Evolutionary conservation across 1,140 invertebrate species (phyloP).

Genomic region (Paraescarpia echinospica): DNA sequence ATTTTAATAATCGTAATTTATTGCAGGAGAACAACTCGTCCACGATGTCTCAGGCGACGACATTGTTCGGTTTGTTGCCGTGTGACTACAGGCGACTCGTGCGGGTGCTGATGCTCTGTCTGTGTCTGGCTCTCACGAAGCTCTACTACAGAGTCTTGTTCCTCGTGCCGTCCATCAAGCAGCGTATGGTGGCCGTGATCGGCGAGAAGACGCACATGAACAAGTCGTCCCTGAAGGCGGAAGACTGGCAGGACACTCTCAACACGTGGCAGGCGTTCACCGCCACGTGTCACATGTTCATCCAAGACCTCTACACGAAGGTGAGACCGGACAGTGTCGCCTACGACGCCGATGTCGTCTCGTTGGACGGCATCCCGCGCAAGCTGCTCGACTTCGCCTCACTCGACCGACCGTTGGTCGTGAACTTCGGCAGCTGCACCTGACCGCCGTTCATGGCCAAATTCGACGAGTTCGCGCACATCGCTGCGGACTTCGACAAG

Average conservation of each 20-base stretch:
- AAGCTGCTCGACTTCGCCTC: constrained; percentile 33
- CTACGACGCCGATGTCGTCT: constrained; percentile 16
- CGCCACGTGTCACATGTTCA: background rate
- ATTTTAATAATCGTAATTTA: background rate
- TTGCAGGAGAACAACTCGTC: background rate
- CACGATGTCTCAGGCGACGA: background rate
- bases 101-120: background rate
- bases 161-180: constrained; percentile 3
- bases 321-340: constrained; percentile 13
- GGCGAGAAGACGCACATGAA: constrained; percentile 15
- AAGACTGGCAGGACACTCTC: constrained; percentile 15
- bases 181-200: constrained; percentile 7
- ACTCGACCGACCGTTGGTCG: constrained; percentile 35
- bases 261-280: background rate
- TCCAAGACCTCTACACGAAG: constrained; percentile 16
- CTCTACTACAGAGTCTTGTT: background rate
- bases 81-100: background rate
- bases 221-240: background rate
- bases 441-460: constrained; percentile 45
- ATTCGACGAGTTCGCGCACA: constrained; percentile 33
- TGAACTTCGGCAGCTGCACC: constrained; percentile 44
- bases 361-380: background rate
- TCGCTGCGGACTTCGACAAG: constrained; percentile 33
- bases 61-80: background rate
- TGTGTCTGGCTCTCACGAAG: constrained; percentile 13